Evolutionary conservation across 2,888 invertebrate genomes (phyloP), one percentile per base, ranked within the genome.

Genomic region (Protophormia terraenovae): DNA sequence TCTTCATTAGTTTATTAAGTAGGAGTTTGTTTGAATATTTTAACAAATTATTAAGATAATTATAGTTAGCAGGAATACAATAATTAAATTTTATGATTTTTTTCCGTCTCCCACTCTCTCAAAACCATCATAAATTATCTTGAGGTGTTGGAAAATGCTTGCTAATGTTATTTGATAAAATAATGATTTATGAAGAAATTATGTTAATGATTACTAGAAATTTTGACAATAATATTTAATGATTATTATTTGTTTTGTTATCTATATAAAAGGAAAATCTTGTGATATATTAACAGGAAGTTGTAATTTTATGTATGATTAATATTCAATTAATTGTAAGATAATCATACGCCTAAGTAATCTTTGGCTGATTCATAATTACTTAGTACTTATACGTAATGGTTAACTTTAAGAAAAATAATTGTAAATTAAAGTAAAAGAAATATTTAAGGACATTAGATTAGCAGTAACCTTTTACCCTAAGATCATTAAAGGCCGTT

Each of bases 31-130:
- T 7, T 27, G 19, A 3, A 45, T 29, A 66, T 19, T 75, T 50
- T 38, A 64, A 19, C 73, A 73, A 64, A 75, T 64, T 27, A 75
- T 53, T 62, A 45, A 55, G 66, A 14, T 32, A 50, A 50, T 78
- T 60, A 35, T 27, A 27, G 16, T 58, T 24, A 50, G 24, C n/a
- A 38, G 62, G 4, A 27, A 71, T 1, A 76, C 22, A 14, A 41
- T 29, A 29, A 76, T 55, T 55, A 76, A 64, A 53, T 64, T 66
- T 35, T 75, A 50, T 75, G 35, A 2, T 50, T n/a, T 47, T 35
- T 75, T 29, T 41, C 14, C n/a, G n/a, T n/a, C n/a, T n/a, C n/a
- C n/a, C n/a, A n/a, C n/a, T n/a, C n/a, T n/a, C 7, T 76, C 3
- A 76, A 53, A 5, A 29, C 14, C 16, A 16, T 58, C 27, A 16